A percentile compares a stretch with the other conserved stretches of the same genome.
Evolutionary conservation across 2,797 vertebrate species (phyloP).

Genomic region (Myripristis jacobus): DNA sequence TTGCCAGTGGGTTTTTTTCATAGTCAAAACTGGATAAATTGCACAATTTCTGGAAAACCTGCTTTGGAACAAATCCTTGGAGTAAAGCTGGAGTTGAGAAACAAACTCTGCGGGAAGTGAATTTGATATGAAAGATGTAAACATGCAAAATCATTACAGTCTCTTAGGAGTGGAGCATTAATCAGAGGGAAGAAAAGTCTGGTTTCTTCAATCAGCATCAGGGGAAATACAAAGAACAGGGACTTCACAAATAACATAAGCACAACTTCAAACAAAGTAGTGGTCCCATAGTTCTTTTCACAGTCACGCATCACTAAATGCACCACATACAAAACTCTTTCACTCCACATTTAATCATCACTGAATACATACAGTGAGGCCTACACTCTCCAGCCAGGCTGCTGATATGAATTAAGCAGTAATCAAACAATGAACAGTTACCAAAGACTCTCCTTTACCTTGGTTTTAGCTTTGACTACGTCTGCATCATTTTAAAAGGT

Average conservation of each 20-base stretch:
- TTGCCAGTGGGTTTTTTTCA: not conserved
- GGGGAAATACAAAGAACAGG: constrained; percentile 34
- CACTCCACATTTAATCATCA: not conserved
- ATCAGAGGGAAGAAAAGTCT: constrained; percentile 39
- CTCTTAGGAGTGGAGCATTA: constrained; percentile 28
- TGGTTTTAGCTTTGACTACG: constrained; percentile 38
- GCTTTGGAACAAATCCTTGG: not conserved
- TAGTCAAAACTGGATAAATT: not conserved
- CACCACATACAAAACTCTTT: not conserved
- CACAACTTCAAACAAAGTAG: constrained; percentile 10
- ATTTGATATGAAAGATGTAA: no score
- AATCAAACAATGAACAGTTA: constrained; percentile 12
- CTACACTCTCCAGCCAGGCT: not conserved
- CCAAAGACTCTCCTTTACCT: constrained; percentile 17
- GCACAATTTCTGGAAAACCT: not conserved
- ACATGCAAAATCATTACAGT: constrained; percentile 9
- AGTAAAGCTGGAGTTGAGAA: constrained; percentile 22
- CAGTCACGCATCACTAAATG: constrained; percentile 1
- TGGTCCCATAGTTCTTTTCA: not conserved
- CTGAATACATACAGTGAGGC: constrained; percentile 11
- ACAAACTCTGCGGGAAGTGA: not conserved
- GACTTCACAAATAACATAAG: constrained; percentile 17
- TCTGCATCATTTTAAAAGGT: constrained; percentile 52
- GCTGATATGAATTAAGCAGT: constrained; percentile 15
- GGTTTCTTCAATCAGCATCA: constrained; percentile 28